phyloP scores from a whole-genome alignment of 2,113 vertebrate genomes.

The Electrona antarctica region DNA sequence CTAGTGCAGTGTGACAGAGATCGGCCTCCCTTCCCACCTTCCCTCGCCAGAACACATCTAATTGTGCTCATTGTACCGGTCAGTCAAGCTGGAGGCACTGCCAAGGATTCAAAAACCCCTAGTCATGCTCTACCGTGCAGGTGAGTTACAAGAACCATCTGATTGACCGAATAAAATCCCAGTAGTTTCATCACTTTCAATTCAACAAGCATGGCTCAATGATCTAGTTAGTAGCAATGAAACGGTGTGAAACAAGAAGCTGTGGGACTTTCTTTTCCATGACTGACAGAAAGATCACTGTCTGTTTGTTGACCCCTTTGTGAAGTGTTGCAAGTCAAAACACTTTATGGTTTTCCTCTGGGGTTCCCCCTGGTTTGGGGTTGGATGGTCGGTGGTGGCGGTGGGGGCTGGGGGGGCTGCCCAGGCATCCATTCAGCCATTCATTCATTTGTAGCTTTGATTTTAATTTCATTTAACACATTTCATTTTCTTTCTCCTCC shows the following conservation, averaged over 20 bases:
- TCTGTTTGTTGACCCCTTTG: slow-evolving; percentile 26
- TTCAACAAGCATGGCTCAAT: neutral
- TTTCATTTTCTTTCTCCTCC: slow-evolving; percentile 37
- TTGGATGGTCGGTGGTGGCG: neutral
- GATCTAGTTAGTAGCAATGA: neutral
- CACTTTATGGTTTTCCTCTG: slow-evolving; percentile 2
- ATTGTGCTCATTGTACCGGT: no score
- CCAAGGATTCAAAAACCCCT: no score
- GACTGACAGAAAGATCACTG: neutral
- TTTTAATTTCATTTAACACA: slow-evolving; percentile 55
- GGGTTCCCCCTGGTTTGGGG: no score
- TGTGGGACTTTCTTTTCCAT: neutral
- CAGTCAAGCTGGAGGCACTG: no score
- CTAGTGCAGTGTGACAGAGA: no score
- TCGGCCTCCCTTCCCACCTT: no score
- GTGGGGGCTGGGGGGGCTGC: slow-evolving; percentile 2
- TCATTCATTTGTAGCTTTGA: slow-evolving; percentile 33
- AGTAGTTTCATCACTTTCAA: neutral
- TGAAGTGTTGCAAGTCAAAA: slow-evolving; percentile 11
- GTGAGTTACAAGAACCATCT: neutral
- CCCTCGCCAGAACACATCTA: no score
- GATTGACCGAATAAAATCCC: neutral
- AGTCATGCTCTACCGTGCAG: no score
- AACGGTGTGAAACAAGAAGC: neutral
- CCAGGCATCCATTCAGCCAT: slow-evolving; percentile 27